Evolutionary conservation across 2,888 invertebrate species (phyloP).

Genomic region (Cephus sareptanus): DNA sequence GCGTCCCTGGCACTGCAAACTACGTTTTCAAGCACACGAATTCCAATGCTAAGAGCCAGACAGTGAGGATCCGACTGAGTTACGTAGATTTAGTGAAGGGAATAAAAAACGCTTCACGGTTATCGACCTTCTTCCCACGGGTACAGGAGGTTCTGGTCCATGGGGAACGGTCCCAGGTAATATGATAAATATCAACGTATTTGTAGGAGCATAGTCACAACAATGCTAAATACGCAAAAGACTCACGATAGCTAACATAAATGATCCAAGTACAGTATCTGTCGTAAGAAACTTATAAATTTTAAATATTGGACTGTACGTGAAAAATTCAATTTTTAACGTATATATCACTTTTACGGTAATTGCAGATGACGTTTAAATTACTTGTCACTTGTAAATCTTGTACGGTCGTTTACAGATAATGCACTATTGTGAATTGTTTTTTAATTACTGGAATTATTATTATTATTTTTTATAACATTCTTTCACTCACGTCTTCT

Average conservation of each 20-base stretch:
- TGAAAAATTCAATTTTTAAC: background rate
- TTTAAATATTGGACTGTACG: background rate
- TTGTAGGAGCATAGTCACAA: background rate
- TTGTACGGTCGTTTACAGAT: background rate
- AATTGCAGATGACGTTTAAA: background rate
- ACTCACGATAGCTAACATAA: background rate
- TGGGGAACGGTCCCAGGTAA: background rate
- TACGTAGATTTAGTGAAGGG: constrained; percentile 1
- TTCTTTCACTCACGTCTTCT: constrained; percentile 34
- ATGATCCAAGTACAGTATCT: background rate
- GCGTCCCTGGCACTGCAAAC: background rate
- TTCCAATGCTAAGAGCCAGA: background rate
- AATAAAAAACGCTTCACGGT: background rate
- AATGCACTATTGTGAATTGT: background rate
- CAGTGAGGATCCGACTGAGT: background rate
- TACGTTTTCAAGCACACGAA: background rate
- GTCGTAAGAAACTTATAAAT: background rate
- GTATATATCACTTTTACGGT: background rate
- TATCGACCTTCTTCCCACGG: background rate
- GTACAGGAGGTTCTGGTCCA: background rate
- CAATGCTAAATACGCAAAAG: background rate
- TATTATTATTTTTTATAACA: background rate
- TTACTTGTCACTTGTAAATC: background rate
- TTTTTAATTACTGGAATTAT: background rate
- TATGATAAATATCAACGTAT: background rate